A percentile compares a stretch with the other conserved stretches of the same genome.
These are phyloP conservation scores for Nettapus auritus DNA, from an alignment of 2,113 vertebrate genomes.

Conservation along the genomic window DNA sequence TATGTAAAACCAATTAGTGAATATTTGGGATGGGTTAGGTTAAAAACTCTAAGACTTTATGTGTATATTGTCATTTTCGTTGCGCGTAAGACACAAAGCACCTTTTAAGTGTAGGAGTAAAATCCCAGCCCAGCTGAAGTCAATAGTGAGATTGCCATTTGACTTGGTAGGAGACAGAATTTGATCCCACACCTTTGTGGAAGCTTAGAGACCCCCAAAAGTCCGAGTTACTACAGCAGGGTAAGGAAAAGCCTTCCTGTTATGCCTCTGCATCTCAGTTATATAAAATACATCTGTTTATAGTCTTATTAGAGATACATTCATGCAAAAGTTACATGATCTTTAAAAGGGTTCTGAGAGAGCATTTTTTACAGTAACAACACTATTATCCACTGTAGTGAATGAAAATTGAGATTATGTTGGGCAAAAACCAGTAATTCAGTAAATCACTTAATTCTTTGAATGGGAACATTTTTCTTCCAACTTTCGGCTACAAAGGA, in stretches of 20 bases:
- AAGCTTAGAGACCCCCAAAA: neutral
- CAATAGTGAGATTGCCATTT: neutral
- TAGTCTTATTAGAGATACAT: neutral
- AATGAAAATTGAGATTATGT: neutral
- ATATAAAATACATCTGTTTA: neutral
- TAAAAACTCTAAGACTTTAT: neutral
- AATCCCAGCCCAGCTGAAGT: neutral
- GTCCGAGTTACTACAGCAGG: neutral
- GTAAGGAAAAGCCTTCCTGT: neutral
- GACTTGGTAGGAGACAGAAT: neutral
- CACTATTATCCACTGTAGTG: neutral
- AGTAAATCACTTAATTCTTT: slow-evolving; percentile 15
- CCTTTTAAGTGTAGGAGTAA: neutral
- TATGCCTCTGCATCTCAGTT: neutral
- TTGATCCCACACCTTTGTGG: neutral
- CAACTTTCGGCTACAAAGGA: neutral
- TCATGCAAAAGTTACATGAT: neutral
- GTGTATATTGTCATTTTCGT: fast-evolving
- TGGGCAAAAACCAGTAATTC: neutral
- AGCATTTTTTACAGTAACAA: neutral
- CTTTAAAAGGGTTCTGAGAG: neutral
- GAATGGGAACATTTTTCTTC: neutral
- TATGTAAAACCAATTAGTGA: neutral
- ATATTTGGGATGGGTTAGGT: neutral
- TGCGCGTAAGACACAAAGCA: neutral